Evolutionary conservation across 2,888 invertebrate species (phyloP), one percentile per base, ranked within the genome.

Genomic region (Ochlodes sylvanus): DNA sequence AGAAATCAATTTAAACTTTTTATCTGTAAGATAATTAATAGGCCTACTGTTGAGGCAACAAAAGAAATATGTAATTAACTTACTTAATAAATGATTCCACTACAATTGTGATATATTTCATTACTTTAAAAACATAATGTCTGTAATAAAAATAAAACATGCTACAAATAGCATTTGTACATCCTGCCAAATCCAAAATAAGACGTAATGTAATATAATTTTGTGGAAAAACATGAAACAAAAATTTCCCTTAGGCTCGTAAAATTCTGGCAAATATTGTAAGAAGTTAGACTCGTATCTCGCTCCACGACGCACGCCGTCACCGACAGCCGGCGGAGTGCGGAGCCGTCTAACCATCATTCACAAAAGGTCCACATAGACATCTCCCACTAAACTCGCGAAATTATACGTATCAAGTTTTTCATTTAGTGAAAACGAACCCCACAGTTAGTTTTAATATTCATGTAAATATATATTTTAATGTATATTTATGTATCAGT

Each of bases 241-340:
- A 47, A 17, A 17, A 17, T 17, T 3, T 47, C 27, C 7, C 7
- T 47, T 7, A 15, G 2, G 15, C 44, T 7, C 44, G 7, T 47
- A 47, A 47, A 47, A 47, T 47, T 47, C 44, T 47, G 15, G 7
- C 44, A 17, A 47, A 47, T 47, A 47, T 47, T 47, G 15, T 47
- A 17, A 15, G 42, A 42, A 42, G 44, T 17, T 44, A 47, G 5
- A 47, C 44, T 15, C 17, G 44, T 47, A 47, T 47, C 17, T 47
- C 44, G 44, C 44, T 47, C 17, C 17, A 2, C 17, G 7, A n/a
- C 44, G 7, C 42, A 9, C 44, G 14, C 17, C 44, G 4, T 38
- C 34, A 5, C 34, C 7, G n/a, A 5, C 42, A 27, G 44, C 44
- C 6, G 15, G 0, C 42, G 7, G 15, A 17, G 9, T 15, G 44